Evolutionary conservation across 2,888 invertebrate species (phyloP).

Genomic region (Orchesella flavescens): DNA sequence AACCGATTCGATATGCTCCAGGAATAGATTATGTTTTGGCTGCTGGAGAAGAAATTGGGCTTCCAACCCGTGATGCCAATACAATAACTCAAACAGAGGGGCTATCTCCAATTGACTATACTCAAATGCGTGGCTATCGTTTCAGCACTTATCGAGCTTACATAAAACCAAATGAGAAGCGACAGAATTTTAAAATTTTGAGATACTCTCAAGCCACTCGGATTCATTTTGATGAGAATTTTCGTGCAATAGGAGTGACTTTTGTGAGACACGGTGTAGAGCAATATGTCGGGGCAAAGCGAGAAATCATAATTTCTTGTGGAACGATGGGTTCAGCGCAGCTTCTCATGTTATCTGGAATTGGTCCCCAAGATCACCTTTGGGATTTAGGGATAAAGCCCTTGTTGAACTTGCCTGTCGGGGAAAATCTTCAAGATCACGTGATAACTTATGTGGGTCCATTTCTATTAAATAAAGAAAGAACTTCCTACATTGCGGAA

Average conservation of each 20-base stretch:
- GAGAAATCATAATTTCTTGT: constrained; percentile 40
- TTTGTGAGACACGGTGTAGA: constrained; percentile 31
- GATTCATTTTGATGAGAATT: constrained; percentile 42
- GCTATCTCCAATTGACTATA: constrained; percentile 37
- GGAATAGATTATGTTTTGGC: constrained; percentile 19
- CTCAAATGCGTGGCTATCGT: constrained; percentile 2
- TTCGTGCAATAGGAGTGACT: constrained; percentile 45
- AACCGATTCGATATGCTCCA: constrained; percentile 14
- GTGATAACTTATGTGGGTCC: constrained; percentile 16
- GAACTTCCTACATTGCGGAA: background rate
- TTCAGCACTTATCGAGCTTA: constrained; percentile 38
- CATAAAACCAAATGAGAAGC: background rate
- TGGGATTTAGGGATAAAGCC: background rate
- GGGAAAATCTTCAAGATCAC: constrained; percentile 42
- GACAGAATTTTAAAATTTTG: background rate
- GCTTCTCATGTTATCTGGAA: constrained; percentile 45
- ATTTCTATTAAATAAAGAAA: constrained; percentile 8
- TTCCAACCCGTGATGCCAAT: constrained; percentile 36
- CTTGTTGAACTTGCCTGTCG: constrained; percentile 22
- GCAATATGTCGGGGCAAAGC: constrained; percentile 21
- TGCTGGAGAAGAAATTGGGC: constrained; percentile 37
- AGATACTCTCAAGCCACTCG: constrained; percentile 19
- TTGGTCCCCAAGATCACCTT: constrained; percentile 33
- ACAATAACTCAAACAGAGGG: constrained; percentile 24
- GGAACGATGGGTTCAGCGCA: constrained; percentile 45